Base-by-base conservation (phyloP, 1,140 invertebrate species). In the Cheumatopsyche charites region DNA sequence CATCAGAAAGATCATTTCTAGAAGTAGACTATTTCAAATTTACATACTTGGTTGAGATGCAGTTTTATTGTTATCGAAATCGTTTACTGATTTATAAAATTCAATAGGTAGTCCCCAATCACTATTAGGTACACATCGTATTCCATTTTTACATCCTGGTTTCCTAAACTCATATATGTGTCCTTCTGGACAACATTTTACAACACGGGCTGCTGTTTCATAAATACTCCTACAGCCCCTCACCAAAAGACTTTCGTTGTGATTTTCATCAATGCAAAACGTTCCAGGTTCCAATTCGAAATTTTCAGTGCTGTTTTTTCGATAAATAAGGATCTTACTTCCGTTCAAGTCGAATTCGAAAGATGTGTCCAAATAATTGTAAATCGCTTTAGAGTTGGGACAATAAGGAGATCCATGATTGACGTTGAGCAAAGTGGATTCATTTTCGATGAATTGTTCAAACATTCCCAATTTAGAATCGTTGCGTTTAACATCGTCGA, bases 171-270 rank as follows among this genome's bases (percentile, higher is more conserved):
- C 82, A 78, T 47, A 68, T 11, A 58, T 41, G n/a, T 81, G 63
- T 47, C 82, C 82, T n/a, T 79, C 76, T 9, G 80, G 81, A 76
- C 83, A 85, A 62, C 83, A 85, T 70, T 85, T 85, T 29, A 78
- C 79, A 4, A 85, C 62, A 70, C 81, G 81, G 11, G 82, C 81
- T 58, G 75, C 79, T 52, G 78, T 81, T n/a, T 69, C 67, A 71
- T 80, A 83, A 41, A 79, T 73, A 17, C 52, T 42, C 4, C 80
- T 77, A 73, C 82, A 84, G 5, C 78, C 79, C 55, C 82, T 79
- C 15, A 79, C 82, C 3, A 85, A 67, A 13, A 81, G 42, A 12
- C 55, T 58, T 0, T 67, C 45, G 3, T 73, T 55, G 1, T 19
- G 17, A 29, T 78, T 76, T 15, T 77, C 74, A 26, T 85, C 83